Percentiles rank a stretch among this genome's conserved stretches.
These are phyloP conservation scores for Nibea albiflora DNA, from an alignment of 2,113 vertebrate species.

Conservation along the genomic window DNA sequence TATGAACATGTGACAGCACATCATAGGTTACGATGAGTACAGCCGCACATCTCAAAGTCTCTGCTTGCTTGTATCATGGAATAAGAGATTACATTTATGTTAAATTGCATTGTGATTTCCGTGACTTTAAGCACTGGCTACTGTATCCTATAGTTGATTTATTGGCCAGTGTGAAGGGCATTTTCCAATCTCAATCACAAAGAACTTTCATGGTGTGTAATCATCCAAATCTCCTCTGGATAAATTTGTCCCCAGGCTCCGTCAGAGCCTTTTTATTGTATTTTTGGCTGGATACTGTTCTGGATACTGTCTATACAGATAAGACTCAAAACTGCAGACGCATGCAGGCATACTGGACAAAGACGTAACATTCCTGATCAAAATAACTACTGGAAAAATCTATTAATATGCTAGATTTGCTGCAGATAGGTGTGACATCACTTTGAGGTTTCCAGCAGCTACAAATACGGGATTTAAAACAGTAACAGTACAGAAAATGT, in stretches of 20 bases:
- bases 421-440: not conserved
- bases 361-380: conserved; percentile 6
- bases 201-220: conserved; percentile 63
- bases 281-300: conserved; percentile 35
- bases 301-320: conserved; percentile 27
- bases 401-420: conserved; percentile 1
- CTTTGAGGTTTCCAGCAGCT: not conserved
- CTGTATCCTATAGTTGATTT: conserved; percentile 45
- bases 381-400: conserved; percentile 14
- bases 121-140: conserved; percentile 49
- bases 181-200: conserved; percentile 63
- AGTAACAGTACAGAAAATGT: not conserved
- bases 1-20: not conserved
- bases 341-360: not conserved
- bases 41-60: not conserved
- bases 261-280: conserved; percentile 13
- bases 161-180: conserved; percentile 49
- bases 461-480: not conserved
- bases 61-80: not conserved
- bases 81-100: conserved; percentile 24
- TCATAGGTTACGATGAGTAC: not conserved
- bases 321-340: conserved; percentile 15
- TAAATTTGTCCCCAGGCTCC: conserved; percentile 63
- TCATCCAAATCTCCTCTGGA: conserved; percentile 65
- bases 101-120: conserved; percentile 25